Conservation (phyloP, 2,797 vertebrate genomes). For the Semaprochilodus insignis region DNA sequence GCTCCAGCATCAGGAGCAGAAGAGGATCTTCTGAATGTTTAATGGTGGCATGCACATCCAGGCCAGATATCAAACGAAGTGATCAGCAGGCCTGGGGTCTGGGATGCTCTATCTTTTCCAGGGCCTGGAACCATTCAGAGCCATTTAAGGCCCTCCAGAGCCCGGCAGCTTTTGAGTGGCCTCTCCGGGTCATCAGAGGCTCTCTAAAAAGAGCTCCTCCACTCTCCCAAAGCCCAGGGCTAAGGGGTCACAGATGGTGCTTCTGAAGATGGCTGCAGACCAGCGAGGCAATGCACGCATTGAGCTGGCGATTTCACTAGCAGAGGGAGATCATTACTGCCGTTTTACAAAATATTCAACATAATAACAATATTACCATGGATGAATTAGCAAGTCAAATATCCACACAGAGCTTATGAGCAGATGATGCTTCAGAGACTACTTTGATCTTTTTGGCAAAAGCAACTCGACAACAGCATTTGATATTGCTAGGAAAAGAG, state of each 20-base stretch:
- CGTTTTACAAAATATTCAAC: conserved; percentile 60
- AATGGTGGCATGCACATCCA: conserved; percentile 41
- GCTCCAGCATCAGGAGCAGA: conserved; percentile 26
- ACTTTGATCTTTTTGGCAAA: conserved; percentile 89
- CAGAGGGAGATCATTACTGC: conserved; percentile 62
- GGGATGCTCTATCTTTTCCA: conserved; percentile 45
- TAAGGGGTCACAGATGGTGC: conserved; percentile 62
- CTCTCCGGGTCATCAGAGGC: conserved; percentile 57
- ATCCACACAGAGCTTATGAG: conserved; percentile 82
- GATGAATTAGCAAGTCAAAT: conserved; percentile 91
- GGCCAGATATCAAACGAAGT: conserved; percentile 52
- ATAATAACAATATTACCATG: conserved; percentile 62
- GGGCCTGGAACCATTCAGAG: conserved; percentile 52
- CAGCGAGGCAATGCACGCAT: conserved; percentile 41
- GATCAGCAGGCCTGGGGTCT: conserved; percentile 48
- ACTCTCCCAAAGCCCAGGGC: conserved; percentile 54
- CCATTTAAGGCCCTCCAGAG: conserved; percentile 57
- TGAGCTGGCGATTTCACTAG: conserved; percentile 56
- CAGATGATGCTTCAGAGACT: conserved; percentile 82
- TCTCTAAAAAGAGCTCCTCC: conserved; percentile 56
- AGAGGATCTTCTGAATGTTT: conserved; percentile 57
- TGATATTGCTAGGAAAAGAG: conserved; percentile 71
- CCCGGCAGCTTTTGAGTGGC: conserved; percentile 53
- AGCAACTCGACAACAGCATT: conserved; percentile 86
- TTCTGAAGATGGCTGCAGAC: conserved; percentile 54